Percentiles rank a stretch among this genome's conserved stretches.
phyloP scores from a whole-genome alignment of 35 echinoderm and acorn worm genomes.

The Diadema setosum region DNA sequence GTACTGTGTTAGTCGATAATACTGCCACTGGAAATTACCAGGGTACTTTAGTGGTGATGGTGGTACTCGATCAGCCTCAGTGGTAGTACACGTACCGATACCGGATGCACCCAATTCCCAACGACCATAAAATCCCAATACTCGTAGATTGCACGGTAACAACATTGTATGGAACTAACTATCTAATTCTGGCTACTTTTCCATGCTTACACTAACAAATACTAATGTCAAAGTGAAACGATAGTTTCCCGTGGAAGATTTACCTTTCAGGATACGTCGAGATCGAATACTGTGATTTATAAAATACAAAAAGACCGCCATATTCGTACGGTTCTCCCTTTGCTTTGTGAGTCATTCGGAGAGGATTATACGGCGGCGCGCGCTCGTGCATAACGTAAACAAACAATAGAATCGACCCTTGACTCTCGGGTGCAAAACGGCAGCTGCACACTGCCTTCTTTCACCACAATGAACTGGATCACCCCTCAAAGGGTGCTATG shows the following conservation, averaged over 20 bases:
- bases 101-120: no score
- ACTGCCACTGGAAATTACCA: no score
- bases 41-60: no score
- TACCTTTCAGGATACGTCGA: background rate
- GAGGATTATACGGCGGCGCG: background rate
- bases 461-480: no score
- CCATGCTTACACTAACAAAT: background rate
- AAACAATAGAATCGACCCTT: background rate
- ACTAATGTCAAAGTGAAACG: background rate
- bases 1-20: no score
- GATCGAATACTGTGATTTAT: background rate
- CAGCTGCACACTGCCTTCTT: no score
- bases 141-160: background rate
- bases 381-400: background rate
- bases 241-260: background rate
- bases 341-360: background rate
- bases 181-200: no score
- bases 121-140: background rate
- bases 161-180: background rate
- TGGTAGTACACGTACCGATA: no score
- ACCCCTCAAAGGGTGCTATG: no score
- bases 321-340: background rate
- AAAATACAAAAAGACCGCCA: slow-evolving; percentile 6
- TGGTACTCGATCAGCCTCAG: no score
- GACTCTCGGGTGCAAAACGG: no score